phyloP scores from a whole-genome alignment of 2,113 vertebrate species.

The Cariama cristata region DNA sequence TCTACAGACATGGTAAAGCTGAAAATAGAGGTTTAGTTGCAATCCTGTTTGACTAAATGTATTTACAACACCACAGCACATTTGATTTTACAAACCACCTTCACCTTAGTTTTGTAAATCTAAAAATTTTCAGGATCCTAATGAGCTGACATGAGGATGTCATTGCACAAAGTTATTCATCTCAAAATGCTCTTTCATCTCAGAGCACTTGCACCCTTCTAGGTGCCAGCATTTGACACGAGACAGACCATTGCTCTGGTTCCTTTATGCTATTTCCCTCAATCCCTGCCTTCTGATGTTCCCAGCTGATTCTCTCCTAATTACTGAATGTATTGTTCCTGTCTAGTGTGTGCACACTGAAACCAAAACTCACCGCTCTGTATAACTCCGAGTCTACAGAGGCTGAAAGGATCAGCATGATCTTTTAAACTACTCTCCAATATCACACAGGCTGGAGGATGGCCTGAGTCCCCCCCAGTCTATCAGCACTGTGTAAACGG shows the following conservation, averaged over 20 bases:
- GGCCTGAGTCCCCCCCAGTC: neutral
- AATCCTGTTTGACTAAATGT: neutral
- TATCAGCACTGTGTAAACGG: neutral
- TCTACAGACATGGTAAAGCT: neutral
- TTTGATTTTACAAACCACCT: neutral
- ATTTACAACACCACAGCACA: neutral
- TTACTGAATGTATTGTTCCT: neutral
- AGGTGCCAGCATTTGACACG: neutral
- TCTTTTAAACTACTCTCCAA: neutral
- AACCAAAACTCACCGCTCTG: neutral
- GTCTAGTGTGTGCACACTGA: fast-evolving
- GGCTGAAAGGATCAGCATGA: neutral
- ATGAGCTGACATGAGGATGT: neutral
- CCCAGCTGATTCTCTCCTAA: neutral
- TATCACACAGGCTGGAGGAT: neutral
- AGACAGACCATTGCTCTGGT: neutral
- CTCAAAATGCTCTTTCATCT: neutral
- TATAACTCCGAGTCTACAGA: neutral
- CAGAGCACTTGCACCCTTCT: neutral
- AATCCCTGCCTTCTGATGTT: neutral
- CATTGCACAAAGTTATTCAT: neutral
- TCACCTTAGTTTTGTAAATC: neutral
- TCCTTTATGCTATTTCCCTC: neutral
- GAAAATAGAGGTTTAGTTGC: neutral
- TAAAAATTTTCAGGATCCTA: neutral